Conservation (phyloP, 2,113 vertebrate genomes). For the Nyctereutes procyonoides region DNA sequence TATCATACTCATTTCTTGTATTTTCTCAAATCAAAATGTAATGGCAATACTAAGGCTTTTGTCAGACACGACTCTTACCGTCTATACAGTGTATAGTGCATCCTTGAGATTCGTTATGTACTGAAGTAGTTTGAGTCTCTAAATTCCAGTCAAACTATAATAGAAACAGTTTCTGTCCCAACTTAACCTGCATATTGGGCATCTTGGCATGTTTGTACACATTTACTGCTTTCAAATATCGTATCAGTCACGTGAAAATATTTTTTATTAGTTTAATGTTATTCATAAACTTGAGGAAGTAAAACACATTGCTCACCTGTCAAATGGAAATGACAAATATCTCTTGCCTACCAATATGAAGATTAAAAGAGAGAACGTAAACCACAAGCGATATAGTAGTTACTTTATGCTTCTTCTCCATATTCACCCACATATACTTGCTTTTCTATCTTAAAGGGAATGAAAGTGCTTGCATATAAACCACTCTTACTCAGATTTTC, state of each 20-base stretch:
- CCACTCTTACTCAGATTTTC: neutral
- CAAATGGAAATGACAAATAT: neutral
- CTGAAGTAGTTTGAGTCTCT: constrained; percentile 37
- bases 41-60: neutral
- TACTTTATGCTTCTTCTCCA: neutral
- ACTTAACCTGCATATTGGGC: neutral
- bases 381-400: neutral
- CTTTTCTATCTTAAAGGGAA: neutral
- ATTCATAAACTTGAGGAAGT: constrained; percentile 27
- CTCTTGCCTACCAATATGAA: neutral
- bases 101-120: constrained; percentile 56
- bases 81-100: constrained; percentile 44
- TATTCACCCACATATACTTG: neutral
- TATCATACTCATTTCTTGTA: constrained; percentile 61
- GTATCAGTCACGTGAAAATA: constrained; percentile 60
- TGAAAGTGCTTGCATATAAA: neutral
- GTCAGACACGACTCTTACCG: constrained; percentile 57
- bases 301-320: neutral
- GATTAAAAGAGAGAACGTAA: neutral
- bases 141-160: constrained; percentile 62
- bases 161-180: constrained; percentile 66
- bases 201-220: constrained; percentile 62
- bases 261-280: constrained; percentile 40
- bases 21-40: constrained; percentile 73
- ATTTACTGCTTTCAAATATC: constrained; percentile 62